A percentile compares a stretch with the other conserved stretches of the same genome.
Conservation (phyloP, 2,888 invertebrate species). For the Mythimna loreyi region DNA sequence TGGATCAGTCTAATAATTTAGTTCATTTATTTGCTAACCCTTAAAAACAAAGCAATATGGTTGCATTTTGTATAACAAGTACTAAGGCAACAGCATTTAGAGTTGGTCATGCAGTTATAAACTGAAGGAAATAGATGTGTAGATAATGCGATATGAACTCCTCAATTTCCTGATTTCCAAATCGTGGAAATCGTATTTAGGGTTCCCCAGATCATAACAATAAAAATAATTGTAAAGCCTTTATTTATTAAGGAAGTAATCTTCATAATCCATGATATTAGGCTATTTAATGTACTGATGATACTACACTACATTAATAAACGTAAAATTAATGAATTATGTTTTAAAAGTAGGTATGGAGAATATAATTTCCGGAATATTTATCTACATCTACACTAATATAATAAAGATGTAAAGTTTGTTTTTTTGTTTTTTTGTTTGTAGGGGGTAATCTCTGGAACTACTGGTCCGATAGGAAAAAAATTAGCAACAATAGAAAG, state of each 20-base stretch:
- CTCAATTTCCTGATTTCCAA: conserved; percentile 76
- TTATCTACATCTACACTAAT: no score
- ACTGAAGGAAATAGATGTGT: conserved; percentile 68
- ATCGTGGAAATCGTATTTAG: conserved; percentile 68
- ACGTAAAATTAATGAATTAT: background rate
- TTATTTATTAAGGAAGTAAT: conserved; percentile 4
- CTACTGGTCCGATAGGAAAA: no score
- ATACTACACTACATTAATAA: background rate
- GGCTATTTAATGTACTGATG: background rate
- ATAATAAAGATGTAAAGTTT: no score
- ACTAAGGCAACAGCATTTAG: background rate
- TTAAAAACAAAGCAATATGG: background rate
- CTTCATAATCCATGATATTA: background rate
- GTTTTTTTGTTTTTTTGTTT: no score
- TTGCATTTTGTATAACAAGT: conserved; percentile 21
- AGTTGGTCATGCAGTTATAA: conserved; percentile 43
- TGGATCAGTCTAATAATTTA: background rate
- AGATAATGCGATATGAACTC: conserved; percentile 60
- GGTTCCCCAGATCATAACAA: conserved; percentile 50
- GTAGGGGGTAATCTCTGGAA: no score
- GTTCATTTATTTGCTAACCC: conserved; percentile 8
- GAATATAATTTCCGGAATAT: background rate
- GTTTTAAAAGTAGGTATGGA: background rate
- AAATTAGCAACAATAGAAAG: no score
- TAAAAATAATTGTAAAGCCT: background rate